Evolutionary conservation across 2,113 vertebrate genomes (phyloP).

Genomic region (Atrichornis clamosus): DNA sequence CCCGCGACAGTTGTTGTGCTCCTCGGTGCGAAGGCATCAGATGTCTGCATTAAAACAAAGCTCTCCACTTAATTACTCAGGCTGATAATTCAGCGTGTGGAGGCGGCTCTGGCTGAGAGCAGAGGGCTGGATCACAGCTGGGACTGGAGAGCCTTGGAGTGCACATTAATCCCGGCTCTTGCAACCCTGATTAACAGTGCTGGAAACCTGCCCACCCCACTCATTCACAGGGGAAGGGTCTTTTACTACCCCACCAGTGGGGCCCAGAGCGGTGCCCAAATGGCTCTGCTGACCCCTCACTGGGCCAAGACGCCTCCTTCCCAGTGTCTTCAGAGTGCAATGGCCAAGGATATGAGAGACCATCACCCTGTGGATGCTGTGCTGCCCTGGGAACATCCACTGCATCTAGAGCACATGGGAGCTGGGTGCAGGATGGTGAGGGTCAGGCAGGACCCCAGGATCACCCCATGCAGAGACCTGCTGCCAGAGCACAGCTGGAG

Average conservation of each 20-base stretch:
- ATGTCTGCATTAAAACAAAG: conserved; percentile 62
- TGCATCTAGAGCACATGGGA: background rate
- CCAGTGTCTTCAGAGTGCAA: background rate
- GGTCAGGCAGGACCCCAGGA: background rate
- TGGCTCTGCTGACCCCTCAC: background rate
- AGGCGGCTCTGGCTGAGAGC: conserved; percentile 54
- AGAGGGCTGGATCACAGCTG: conserved; percentile 61
- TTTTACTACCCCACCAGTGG: background rate
- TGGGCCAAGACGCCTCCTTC: fast-evolving
- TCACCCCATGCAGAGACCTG: fast-evolving
- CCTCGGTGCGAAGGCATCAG: conserved; percentile 52
- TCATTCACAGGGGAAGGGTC: background rate
- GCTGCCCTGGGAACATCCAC: background rate
- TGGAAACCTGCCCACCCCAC: background rate
- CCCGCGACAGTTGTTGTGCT: conserved; percentile 45
- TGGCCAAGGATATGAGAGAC: background rate
- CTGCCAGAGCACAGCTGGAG: background rate
- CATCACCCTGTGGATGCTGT: background rate
- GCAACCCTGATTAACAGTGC: conserved; percentile 29
- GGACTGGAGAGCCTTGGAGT: conserved; percentile 57
- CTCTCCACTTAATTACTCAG: conserved; percentile 63
- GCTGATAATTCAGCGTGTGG: conserved; percentile 51
- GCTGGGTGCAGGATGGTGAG: background rate
- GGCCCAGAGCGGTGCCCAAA: background rate
- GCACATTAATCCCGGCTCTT: conserved; percentile 39